Conservation (phyloP, 1,140 invertebrate genomes). For the Rhyzopertha dominica region DNA sequence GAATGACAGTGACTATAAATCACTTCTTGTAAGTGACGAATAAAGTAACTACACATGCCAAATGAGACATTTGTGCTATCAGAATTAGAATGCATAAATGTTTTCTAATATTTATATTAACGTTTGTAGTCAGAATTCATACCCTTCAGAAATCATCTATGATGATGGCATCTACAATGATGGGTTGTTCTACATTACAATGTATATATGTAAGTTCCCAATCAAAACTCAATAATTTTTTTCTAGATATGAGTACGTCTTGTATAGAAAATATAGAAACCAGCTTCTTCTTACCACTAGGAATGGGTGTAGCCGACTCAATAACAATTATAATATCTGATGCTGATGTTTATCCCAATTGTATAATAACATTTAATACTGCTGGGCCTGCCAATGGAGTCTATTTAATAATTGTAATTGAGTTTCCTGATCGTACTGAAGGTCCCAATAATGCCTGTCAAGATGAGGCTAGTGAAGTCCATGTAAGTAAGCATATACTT, state of each 20-base stretch:
- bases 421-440: not conserved
- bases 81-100: too few relatives aligned
- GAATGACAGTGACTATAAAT: too few relatives aligned
- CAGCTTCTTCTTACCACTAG: not conserved
- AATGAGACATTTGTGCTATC: too few relatives aligned
- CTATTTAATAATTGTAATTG: conserved; percentile 5
- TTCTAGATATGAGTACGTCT: not conserved
- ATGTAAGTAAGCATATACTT: not conserved
- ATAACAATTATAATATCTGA: conserved; percentile 1
- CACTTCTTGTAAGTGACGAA: too few relatives aligned
- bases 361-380: not conserved
- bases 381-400: not conserved
- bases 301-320: not conserved
- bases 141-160: too few relatives aligned
- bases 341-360: not conserved
- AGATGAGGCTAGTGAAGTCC: not conserved
- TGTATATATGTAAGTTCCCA: too few relatives aligned
- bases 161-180: too few relatives aligned
- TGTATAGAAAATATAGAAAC: conserved; percentile 1
- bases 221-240: too few relatives aligned
- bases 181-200: too few relatives aligned
- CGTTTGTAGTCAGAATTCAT: too few relatives aligned
- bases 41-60: too few relatives aligned
- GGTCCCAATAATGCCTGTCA: not conserved
- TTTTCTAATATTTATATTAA: too few relatives aligned